phyloP scores from a whole-genome alignment of 2,113 vertebrate species.

The Chrysemys picta region DNA sequence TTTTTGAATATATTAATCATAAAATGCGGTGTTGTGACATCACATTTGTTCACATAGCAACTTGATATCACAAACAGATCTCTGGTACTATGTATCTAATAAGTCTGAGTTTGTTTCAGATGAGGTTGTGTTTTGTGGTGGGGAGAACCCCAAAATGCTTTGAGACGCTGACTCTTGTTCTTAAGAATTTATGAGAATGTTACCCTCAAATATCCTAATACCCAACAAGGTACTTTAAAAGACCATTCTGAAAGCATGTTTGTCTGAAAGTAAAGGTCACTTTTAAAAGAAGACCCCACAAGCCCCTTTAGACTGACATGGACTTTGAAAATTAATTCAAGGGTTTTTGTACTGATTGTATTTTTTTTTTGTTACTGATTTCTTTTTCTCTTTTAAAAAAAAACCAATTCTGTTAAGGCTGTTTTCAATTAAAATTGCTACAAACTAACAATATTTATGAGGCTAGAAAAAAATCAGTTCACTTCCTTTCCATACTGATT shows the following conservation, averaged over 20 bases:
- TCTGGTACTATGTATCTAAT: conserved; percentile 44
- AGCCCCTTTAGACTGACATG: conserved; percentile 53
- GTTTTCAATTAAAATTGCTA: conserved; percentile 84
- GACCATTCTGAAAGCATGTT: conserved; percentile 58
- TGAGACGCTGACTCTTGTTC: conserved; percentile 3
- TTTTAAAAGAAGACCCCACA: conserved; percentile 69
- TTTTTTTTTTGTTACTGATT: conserved; percentile 59
- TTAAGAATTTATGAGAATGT: conserved; percentile 48
- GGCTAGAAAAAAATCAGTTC: conserved; percentile 52
- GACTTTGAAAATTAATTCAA: conserved; percentile 59
- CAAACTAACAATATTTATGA: conserved; percentile 79
- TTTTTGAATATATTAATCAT: conserved; percentile 74
- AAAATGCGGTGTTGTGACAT: conserved; percentile 72
- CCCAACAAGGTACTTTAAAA: conserved; percentile 55
- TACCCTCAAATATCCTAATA: conserved; percentile 47
- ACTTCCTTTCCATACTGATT: conserved; percentile 68
- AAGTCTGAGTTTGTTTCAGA: conserved; percentile 61
- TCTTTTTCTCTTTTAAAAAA: conserved; percentile 18
- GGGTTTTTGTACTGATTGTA: conserved; percentile 31
- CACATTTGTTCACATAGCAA: conserved; percentile 74
- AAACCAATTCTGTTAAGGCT: conserved; percentile 63
- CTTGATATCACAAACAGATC: conserved; percentile 65
- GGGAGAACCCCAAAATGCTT: conserved; percentile 49
- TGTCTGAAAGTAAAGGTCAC: conserved; percentile 69
- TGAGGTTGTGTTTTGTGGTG: conserved; percentile 62